A percentile compares a stretch with the other conserved stretches of the same genome.
These are phyloP conservation scores for Globia sparganii DNA, from an alignment of 2,888 invertebrate genomes.

Conservation along the genomic window DNA sequence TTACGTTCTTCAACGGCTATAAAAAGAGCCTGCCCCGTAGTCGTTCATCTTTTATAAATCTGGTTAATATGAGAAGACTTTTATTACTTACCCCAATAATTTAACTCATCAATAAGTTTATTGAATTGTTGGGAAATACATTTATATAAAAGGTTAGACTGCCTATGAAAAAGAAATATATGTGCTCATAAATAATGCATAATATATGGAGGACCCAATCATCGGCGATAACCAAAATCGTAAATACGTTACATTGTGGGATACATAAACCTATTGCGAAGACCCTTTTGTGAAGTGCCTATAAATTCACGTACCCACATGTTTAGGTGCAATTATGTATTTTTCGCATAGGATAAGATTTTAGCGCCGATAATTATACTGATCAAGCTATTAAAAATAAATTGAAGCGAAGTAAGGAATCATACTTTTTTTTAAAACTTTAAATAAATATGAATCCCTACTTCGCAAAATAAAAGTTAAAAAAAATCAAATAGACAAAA, in stretches of 20 bases:
- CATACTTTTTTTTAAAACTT: neutral
- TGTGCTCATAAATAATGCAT: constrained; percentile 58
- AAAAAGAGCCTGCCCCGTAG: constrained; percentile 16
- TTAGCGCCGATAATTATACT: neutral
- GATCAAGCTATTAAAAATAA: neutral
- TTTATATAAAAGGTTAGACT: constrained; percentile 39
- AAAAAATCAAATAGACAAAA: neutral
- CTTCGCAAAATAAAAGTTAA: neutral
- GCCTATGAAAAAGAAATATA: constrained; percentile 33
- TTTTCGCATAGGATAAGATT: neutral
- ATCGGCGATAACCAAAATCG: constrained; percentile 56
- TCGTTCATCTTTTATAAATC: constrained; percentile 35
- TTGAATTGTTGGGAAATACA: constrained; percentile 17
- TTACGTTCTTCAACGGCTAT: constrained; percentile 9
- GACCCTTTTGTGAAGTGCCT: constrained; percentile 39
- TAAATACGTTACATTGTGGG: constrained; percentile 51
- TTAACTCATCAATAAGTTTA: constrained; percentile 31
- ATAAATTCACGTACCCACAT: constrained; percentile 7
- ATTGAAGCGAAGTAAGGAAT: too few species aligned
- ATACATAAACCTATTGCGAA: constrained; percentile 51
- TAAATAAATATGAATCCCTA: neutral
- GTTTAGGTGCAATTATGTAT: neutral
- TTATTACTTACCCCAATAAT: constrained; percentile 14
- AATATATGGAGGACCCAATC: constrained; percentile 51
- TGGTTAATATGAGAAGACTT: constrained; percentile 14